Evolutionary conservation across 2,888 invertebrate species (phyloP).

Genomic region (Epistrophe grossulariae): DNA sequence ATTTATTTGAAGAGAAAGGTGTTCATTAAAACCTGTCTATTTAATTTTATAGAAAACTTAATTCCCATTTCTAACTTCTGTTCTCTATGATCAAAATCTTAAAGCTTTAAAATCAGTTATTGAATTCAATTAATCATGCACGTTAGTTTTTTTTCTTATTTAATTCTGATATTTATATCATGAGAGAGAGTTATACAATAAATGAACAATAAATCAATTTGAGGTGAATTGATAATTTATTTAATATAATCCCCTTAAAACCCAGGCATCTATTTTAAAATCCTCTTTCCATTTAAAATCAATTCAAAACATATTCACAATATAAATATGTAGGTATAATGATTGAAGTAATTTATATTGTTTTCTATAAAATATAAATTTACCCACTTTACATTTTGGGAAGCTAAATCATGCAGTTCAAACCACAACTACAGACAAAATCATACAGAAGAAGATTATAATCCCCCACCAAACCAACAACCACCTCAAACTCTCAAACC

Average conservation of each 20-base stretch:
- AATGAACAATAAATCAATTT: conserved; percentile 1
- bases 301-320: background rate
- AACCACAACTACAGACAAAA: background rate
- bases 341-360: conserved; percentile 6
- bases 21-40: too few relatives aligned
- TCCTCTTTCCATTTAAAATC: background rate
- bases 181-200: background rate
- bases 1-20: too few relatives aligned
- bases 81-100: background rate
- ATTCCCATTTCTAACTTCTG: too few relatives aligned
- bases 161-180: background rate
- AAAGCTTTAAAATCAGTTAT: background rate
- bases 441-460: background rate
- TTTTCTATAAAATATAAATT: background rate
- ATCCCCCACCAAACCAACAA: background rate
- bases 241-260: conserved; percentile 1
- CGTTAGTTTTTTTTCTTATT: background rate
- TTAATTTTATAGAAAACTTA: too few relatives aligned
- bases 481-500: background rate
- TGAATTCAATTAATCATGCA: background rate
- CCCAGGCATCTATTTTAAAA: background rate
- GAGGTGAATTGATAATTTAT: background rate
- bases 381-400: background rate
- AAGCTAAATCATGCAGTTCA: background rate
- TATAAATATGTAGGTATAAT: too few relatives aligned